These are phyloP conservation scores for Saguinus imperator DNA, from an alignment of 2,113 vertebrate species.

Conservation along the genomic window DNA sequence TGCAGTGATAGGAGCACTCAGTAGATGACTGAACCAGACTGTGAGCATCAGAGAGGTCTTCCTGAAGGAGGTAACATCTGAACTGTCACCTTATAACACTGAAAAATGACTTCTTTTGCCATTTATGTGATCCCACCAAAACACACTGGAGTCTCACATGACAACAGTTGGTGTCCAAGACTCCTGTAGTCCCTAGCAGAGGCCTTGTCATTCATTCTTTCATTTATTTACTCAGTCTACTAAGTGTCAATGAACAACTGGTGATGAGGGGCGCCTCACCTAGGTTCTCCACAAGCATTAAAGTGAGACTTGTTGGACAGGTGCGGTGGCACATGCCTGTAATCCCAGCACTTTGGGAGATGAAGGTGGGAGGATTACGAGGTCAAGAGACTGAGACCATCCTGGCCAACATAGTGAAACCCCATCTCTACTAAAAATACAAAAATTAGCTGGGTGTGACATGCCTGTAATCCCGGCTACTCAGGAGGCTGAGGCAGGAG, in stretches of 20 bases:
- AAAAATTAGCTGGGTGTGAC: no score
- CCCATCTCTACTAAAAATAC: no score
- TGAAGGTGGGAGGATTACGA: no score
- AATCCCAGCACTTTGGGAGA: no score
- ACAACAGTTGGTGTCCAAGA: not conserved
- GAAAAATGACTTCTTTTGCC: not conserved
- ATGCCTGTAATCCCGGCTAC: no score
- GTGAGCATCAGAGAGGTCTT: not conserved
- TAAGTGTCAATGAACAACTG: not conserved
- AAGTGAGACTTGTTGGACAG: not conserved
- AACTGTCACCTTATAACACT: not conserved
- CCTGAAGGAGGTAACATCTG: conserved; percentile 21
- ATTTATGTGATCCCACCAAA: not conserved
- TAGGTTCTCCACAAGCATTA: not conserved
- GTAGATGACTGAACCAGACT: not conserved
- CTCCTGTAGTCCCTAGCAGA: not conserved
- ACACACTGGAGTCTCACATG: not conserved
- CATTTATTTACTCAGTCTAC: not conserved
- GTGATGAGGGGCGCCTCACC: not conserved
- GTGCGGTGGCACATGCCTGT: no score
- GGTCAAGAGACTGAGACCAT: no score
- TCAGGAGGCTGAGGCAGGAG: no score
- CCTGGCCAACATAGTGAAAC: no score
- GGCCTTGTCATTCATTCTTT: not conserved
- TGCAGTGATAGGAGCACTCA: not conserved